phyloP scores from a whole-genome alignment of 1,140 invertebrate species.

The Leguminivora glycinivorella region DNA sequence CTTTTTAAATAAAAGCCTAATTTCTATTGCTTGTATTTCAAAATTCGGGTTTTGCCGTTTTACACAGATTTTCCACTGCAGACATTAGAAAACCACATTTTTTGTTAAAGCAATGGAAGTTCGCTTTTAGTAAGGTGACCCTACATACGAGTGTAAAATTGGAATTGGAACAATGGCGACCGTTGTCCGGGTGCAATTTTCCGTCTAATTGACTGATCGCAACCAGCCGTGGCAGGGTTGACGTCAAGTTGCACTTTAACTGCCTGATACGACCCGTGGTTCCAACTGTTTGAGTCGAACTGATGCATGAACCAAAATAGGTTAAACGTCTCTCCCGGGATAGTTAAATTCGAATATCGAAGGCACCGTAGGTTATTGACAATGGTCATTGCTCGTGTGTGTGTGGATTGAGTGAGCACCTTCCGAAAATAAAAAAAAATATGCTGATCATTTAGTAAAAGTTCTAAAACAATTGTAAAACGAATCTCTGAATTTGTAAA shows the following conservation, averaged over 20 bases:
- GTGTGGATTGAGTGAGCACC: too few species aligned
- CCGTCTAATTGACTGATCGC: constrained; percentile 11
- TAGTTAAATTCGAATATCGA: not conserved
- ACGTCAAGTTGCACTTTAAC: constrained; percentile 4
- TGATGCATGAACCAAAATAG: not conserved
- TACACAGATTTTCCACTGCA: too few species aligned
- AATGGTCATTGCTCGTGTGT: too few species aligned
- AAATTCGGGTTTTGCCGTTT: too few species aligned
- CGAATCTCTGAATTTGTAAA: too few species aligned
- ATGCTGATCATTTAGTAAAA: too few species aligned
- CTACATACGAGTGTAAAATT: not conserved
- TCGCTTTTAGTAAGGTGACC: not conserved
- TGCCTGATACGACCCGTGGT: not conserved
- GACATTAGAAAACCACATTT: too few species aligned
- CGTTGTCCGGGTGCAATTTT: not conserved
- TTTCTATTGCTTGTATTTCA: too few species aligned
- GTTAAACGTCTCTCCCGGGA: not conserved
- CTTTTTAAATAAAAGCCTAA: too few species aligned
- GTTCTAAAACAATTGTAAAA: too few species aligned
- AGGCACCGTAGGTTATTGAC: too few species aligned
- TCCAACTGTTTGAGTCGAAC: not conserved
- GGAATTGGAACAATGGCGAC: constrained; percentile 13
- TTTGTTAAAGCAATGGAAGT: not conserved
- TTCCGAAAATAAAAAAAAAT: too few species aligned
- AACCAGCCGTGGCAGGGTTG: not conserved